These are phyloP conservation scores for Seriola dumerili DNA, from an alignment of 2,113 vertebrate species.

Conservation along the genomic window DNA sequence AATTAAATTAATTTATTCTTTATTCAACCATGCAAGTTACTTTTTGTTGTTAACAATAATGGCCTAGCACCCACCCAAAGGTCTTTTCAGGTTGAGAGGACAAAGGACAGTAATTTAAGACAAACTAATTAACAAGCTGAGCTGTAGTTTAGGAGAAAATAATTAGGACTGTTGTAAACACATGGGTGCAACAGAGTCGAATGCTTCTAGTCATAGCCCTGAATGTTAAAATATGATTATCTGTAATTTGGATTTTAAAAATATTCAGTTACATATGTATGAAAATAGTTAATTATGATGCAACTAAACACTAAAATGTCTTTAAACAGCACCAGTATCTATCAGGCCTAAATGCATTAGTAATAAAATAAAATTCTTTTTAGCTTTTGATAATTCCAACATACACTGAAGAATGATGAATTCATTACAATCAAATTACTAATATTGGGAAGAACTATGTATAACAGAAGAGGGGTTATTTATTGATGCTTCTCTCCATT, in stretches of 20 bases:
- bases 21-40: not conserved
- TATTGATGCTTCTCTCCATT: not conserved
- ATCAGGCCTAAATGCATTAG: slow-evolving; percentile 7
- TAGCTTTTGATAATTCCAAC: no score
- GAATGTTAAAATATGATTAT: not conserved
- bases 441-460: no score
- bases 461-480: no score
- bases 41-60: not conserved
- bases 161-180: not conserved
- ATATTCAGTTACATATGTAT: not conserved
- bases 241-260: not conserved
- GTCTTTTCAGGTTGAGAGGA: not conserved
- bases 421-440: no score
- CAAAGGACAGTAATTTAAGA: not conserved
- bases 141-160: not conserved
- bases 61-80: not conserved
- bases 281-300: not conserved
- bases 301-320: not conserved
- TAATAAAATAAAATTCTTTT: not conserved
- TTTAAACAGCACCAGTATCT: not conserved
- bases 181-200: not conserved
- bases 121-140: not conserved
- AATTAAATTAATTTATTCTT: not conserved
- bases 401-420: no score
- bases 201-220: not conserved